phyloP scores from a whole-genome alignment of 1,140 invertebrate genomes.

The Lysiphlebus fabarum region DNA sequence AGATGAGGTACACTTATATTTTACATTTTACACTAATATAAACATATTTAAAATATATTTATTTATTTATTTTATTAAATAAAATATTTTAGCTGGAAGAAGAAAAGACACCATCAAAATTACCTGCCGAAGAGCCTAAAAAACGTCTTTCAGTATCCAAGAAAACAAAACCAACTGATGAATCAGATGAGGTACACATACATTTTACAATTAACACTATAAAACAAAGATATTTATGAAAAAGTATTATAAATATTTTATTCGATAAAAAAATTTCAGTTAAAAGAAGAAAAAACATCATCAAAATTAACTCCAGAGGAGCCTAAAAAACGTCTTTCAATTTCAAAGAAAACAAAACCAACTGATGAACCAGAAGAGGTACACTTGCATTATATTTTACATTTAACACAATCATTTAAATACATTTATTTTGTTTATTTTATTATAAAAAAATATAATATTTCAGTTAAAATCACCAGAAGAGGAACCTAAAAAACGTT shows the following conservation, averaged over 20 bases:
- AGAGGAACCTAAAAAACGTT: slow-evolving; percentile 16
- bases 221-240: too few species aligned
- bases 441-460: too few species aligned
- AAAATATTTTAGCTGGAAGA: too few species aligned
- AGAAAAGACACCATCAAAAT: not conserved
- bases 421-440: too few species aligned
- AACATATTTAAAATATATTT: too few species aligned
- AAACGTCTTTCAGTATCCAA: slow-evolving; percentile 10
- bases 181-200: not conserved
- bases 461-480: not conserved
- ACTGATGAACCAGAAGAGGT: slow-evolving; percentile 32
- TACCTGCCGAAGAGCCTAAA: slow-evolving; percentile 26
- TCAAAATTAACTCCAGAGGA: not conserved
- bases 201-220: too few species aligned
- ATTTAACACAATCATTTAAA: too few species aligned
- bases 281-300: slow-evolving; percentile 3
- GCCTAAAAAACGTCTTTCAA: slow-evolving; percentile 15
- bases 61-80: too few species aligned
- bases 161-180: not conserved
- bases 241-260: too few species aligned
- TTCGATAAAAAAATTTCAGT: too few species aligned
- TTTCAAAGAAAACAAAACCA: slow-evolving; percentile 26
- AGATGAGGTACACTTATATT: slow-evolving; percentile 22
- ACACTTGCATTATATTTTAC: not conserved
- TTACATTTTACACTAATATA: not conserved